These are phyloP conservation scores for Galemys pyrenaicus DNA, from an alignment of 2,113 vertebrate genomes.

Conservation along the genomic window DNA sequence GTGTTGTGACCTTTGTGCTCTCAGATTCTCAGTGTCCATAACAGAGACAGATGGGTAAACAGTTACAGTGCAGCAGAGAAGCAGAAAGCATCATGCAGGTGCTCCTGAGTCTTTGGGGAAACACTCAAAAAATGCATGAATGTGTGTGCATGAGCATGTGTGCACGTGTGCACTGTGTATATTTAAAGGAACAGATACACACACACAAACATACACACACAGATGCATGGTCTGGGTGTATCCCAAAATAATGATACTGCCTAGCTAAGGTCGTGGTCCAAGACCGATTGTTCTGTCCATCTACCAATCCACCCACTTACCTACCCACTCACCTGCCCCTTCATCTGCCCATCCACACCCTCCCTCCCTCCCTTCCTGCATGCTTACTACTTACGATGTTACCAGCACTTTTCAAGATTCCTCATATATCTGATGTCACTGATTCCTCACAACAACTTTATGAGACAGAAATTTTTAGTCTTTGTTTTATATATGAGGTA, in stretches of 20 bases:
- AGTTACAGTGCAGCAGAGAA: neutral
- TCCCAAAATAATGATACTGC: neutral
- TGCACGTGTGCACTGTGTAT: too few relatives aligned
- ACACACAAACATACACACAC: neutral
- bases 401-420: neutral
- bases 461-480: neutral
- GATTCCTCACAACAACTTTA: neutral
- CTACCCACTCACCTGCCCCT: accelerated
- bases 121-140: neutral
- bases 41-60: neutral
- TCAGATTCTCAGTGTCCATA: neutral
- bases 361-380: neutral
- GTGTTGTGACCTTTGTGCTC: neutral
- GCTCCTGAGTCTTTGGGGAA: neutral
- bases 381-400: neutral
- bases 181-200: neutral
- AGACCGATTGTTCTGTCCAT: neutral
- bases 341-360: neutral
- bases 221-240: neutral
- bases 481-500: neutral
- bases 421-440: neutral
- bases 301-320: neutral
- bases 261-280: neutral
- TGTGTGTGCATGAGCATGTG: neutral
- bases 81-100: neutral